phyloP scores from a whole-genome alignment of 2,113 vertebrate species.

The Oncorhynchus kisutch region DNA sequence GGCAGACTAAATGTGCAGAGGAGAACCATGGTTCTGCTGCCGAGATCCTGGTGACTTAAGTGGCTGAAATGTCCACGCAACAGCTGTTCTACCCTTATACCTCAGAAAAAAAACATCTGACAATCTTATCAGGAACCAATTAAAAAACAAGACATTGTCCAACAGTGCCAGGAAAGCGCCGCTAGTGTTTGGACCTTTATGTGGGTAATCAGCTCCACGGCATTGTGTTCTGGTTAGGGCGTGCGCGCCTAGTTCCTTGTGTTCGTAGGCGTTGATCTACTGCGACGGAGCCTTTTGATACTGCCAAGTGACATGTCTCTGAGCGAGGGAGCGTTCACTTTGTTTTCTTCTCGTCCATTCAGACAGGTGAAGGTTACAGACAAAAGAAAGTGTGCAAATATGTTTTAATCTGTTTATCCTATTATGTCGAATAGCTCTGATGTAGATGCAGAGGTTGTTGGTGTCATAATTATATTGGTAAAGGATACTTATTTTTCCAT shows the following conservation, averaged over 20 bases:
- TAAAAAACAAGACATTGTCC: constrained; percentile 3
- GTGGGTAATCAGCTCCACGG: constrained; percentile 25
- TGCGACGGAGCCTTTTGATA: constrained; percentile 17
- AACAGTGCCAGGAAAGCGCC: constrained; percentile 1
- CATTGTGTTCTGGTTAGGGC: constrained; percentile 19
- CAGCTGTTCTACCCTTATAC: not conserved
- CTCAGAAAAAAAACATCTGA: not conserved
- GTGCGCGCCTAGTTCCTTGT: not conserved
- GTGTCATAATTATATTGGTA: too few relatives aligned
- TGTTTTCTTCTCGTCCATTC: not conserved
- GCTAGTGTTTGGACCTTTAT: not conserved
- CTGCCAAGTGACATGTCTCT: not conserved
- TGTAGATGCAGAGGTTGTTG: too few relatives aligned
- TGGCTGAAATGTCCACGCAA: not conserved
- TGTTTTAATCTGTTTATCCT: not conserved
- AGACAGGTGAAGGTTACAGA: not conserved
- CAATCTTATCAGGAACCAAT: constrained; percentile 17
- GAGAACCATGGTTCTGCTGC: constrained; percentile 26
- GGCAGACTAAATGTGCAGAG: not conserved
- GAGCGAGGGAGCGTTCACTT: not conserved
- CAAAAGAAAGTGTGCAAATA: not conserved
- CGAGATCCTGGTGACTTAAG: not conserved
- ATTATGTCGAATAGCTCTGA: too few relatives aligned
- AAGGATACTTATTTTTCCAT: too few relatives aligned
- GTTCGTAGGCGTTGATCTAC: not conserved